Evolutionary conservation across 1,140 invertebrate genomes (phyloP).

Genomic region (Orchesella cincta): DNA sequence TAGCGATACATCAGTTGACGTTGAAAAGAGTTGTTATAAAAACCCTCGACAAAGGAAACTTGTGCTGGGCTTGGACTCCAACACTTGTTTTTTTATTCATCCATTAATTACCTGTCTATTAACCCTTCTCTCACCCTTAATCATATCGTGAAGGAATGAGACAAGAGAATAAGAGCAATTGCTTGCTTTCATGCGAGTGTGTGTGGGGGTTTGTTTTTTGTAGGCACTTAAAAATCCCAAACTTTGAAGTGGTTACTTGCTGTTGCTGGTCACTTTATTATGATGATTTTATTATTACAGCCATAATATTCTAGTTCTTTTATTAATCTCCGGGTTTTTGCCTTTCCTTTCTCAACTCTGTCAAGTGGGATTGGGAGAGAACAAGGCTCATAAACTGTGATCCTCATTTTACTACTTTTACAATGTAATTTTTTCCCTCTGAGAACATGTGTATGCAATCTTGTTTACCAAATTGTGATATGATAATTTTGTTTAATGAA

Average conservation of each 20-base stretch:
- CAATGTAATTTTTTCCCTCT: background rate
- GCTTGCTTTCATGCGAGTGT: background rate
- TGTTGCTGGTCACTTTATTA: background rate
- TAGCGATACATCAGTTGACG: no score
- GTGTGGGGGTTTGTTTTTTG: background rate
- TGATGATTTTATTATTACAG: constrained; percentile 22
- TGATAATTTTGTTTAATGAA: constrained; percentile 13
- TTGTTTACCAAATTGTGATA: constrained; percentile 21
- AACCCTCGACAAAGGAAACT: background rate
- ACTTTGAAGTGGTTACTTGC: background rate
- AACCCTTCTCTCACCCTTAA: constrained; percentile 33
- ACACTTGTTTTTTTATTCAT: constrained; percentile 38
- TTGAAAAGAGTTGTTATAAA: no score
- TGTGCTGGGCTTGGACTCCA: background rate
- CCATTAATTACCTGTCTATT: constrained; percentile 52
- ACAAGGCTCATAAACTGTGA: constrained; percentile 10
- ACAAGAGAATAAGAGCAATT: background rate
- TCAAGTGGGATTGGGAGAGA: background rate
- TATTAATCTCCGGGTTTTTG: constrained; percentile 9
- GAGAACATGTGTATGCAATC: constrained; percentile 11
- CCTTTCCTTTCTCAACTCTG: background rate
- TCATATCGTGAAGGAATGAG: background rate
- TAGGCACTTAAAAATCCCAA: no score
- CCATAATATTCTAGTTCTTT: constrained; percentile 16
- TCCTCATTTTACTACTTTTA: constrained; percentile 12